phyloP scores from a whole-genome alignment of 2,797 vertebrate species.

The Sebastes minor region DNA sequence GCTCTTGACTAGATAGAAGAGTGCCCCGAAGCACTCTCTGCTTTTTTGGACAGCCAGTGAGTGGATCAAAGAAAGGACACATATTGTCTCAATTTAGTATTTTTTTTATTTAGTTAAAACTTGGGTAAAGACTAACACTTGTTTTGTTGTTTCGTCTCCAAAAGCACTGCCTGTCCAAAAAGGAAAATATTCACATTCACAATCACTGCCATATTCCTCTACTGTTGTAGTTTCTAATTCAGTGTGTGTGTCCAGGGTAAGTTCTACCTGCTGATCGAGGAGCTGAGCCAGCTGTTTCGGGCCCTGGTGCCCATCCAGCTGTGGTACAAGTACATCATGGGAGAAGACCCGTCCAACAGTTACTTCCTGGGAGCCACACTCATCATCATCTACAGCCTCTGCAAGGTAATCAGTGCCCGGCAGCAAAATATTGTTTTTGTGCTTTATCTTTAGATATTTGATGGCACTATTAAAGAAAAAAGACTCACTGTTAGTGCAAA shows the following conservation, averaged over 20 bases:
- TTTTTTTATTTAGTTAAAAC: not conserved
- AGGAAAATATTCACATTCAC: not conserved
- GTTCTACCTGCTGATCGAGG: slow-evolving; percentile 96
- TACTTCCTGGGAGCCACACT: slow-evolving; percentile 94
- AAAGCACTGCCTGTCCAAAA: not conserved
- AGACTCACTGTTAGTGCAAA: not conserved
- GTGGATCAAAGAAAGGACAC: slow-evolving; percentile 43
- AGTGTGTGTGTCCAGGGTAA: slow-evolving; percentile 86
- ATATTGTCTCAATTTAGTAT: slow-evolving; percentile 8
- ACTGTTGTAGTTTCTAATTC: not conserved
- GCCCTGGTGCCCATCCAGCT: slow-evolving; percentile 96
- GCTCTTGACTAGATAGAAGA: slow-evolving; percentile 77
- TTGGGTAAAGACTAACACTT: not conserved
- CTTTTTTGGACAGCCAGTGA: slow-evolving; percentile 33
- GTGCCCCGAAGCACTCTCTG: slow-evolving; percentile 54
- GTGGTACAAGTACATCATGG: slow-evolving; percentile 99
- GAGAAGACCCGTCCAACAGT: slow-evolving; percentile 91
- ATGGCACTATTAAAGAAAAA: not conserved
- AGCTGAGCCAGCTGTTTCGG: slow-evolving; percentile 97
- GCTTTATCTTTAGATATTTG: not conserved
- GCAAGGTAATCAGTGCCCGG: slow-evolving; percentile 85
- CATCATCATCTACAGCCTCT: slow-evolving; percentile 96
- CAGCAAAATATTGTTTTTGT: not conserved
- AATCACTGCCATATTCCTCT: not conserved
- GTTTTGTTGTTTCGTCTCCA: not conserved